phyloP scores from a whole-genome alignment of 1,140 invertebrate genomes.

The Globodera rostochiensis region DNA sequence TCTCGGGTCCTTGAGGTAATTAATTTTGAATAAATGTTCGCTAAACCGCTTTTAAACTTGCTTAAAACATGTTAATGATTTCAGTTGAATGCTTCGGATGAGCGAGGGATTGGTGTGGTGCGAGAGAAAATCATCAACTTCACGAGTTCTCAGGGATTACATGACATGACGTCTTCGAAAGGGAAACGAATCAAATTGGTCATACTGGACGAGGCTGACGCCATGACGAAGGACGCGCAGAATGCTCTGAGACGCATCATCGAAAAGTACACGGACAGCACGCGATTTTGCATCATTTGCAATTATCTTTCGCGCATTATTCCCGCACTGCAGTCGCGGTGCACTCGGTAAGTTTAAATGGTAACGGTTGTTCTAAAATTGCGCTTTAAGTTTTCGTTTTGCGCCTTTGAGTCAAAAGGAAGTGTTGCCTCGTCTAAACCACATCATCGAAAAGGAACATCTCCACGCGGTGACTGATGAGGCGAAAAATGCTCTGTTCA shows the following conservation, averaged over 20 bases:
- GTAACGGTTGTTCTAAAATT: not conserved
- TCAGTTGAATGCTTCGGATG: constrained; percentile 97
- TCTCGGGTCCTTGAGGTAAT: constrained; percentile 77
- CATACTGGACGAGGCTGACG: constrained; percentile 98
- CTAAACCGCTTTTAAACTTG: no score
- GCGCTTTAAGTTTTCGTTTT: constrained; percentile 78
- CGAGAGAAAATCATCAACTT: constrained; percentile 93
- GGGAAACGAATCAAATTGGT: constrained; percentile 83
- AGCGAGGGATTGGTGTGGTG: constrained; percentile 94
- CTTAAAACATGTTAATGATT: constrained; percentile 64
- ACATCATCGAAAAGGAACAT: constrained; percentile 84
- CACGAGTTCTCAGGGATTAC: constrained; percentile 93
- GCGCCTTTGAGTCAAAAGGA: constrained; percentile 81
- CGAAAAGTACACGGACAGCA: constrained; percentile 84
- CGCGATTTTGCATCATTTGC: constrained; percentile 96
- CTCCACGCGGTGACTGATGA: constrained; percentile 80
- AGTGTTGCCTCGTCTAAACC: constrained; percentile 84
- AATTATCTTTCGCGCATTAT: constrained; percentile 98
- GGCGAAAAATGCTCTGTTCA: constrained; percentile 86
- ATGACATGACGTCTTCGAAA: constrained; percentile 65
- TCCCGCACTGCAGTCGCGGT: constrained; percentile 93
- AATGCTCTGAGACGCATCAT: constrained; percentile 92
- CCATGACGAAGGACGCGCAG: constrained; percentile 99
- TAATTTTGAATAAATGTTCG: no score
- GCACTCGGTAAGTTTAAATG: constrained; percentile 73